Evolutionary conservation across 1,140 invertebrate genomes (phyloP), one percentile per base, ranked within the genome.

Genomic region (Telenomus remus): DNA sequence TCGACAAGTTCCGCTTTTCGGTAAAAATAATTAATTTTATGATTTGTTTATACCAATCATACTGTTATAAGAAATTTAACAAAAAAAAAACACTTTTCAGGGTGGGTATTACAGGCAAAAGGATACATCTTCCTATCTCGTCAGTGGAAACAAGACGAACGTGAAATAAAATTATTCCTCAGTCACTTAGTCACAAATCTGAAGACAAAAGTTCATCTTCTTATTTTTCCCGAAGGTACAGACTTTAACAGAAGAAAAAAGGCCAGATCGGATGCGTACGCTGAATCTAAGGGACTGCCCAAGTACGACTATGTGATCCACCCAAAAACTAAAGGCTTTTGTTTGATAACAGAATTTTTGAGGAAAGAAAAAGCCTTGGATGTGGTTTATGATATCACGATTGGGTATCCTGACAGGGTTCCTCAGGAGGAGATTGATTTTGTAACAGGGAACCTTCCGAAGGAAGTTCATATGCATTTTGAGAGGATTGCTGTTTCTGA

Each of bases 161-260:
- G 86, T 0, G 90, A 91, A 48, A 85, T 97, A 35, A 89, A 89
- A 10, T 90, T 91, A 54, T 91, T 93, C 33, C 84, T 95, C 10
- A 90, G 94, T 79, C 96, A 96, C 84, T 92, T 95, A 69, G 88
- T 91, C 53, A 89, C 90, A 2, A 27, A 27, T 27, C 85, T 94
- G 6, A 82, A 89, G 9, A 91, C 91, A 76, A 91, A 89, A 8
- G 91, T 89, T 69, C 90, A 93, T 86, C 81, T 97, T 19, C 87
- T 97, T 11, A 89, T 97, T 60, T 97, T 97, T 82, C 95, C 95
- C 0, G 96, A 97, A 87, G 96, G 96, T 2, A 97, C 95, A 0
- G 95, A 97, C 85, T 88, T 96, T 15, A 95, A 94, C 13, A 85
- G 87, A n/a, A 89, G 87, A 27, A 95, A 94, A 51, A 92, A 92